Percentiles rank a stretch among this genome's conserved stretches.
These are phyloP conservation scores for Odontothrips loti DNA, from an alignment of 2,888 invertebrate genomes.

Conservation along the genomic window DNA sequence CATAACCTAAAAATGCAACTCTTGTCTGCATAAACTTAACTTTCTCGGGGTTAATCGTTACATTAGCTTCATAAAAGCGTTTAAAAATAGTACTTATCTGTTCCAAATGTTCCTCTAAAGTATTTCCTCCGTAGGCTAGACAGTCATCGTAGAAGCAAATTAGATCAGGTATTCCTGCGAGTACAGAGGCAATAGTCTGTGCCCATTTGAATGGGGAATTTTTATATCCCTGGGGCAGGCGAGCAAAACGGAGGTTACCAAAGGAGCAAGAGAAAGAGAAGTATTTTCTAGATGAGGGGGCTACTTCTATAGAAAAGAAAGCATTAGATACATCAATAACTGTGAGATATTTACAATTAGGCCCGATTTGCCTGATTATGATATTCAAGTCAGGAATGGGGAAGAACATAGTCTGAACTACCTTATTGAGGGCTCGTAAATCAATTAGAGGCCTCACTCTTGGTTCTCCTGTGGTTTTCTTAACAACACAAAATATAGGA, in stretches of 20 bases:
- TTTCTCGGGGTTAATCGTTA: not conserved
- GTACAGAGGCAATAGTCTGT: not conserved
- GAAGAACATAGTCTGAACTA: not conserved
- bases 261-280: not conserved
- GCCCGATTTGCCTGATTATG: not conserved
- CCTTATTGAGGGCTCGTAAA: not conserved
- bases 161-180: not conserved
- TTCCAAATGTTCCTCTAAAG: not conserved
- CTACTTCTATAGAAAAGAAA: constrained; percentile 10
- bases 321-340: not conserved
- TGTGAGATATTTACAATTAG: not conserved
- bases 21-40: not conserved
- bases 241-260: not conserved
- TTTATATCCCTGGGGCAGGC: not conserved
- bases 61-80: not conserved
- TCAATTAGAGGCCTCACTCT: not conserved
- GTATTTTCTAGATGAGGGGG: not conserved
- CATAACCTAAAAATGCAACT: not conserved
- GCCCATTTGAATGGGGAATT: constrained; percentile 1
- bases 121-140: not conserved
- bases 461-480: not conserved
- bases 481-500: not conserved
- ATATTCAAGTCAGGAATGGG: not conserved
- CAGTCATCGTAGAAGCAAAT: not conserved
- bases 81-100: not conserved